Base-by-base conservation (phyloP, 2,797 vertebrate genomes). In the Syndactyla subalaris region DNA sequence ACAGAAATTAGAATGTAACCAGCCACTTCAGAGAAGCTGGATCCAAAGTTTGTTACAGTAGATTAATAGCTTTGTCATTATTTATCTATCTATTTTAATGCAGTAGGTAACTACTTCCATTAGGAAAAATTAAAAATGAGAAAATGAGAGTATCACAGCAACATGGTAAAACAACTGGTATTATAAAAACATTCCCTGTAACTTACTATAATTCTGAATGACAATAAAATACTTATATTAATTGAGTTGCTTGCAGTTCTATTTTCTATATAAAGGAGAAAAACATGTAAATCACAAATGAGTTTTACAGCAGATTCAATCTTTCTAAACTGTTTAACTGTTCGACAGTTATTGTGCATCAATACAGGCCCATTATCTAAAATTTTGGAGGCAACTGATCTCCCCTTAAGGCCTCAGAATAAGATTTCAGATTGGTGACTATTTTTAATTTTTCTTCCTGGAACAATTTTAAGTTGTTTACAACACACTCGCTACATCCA, bases 1-100 rank as follows among this genome's bases (percentile, higher is more conserved):
- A 95, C 84, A 95, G 82, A 93, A 85, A 85, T 96, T 68, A 97
- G 66, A 94, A 89, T 90, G 91, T 95, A 91, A 92, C 66, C 88
- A 91, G 88, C 58, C 67, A 86, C 46, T 45, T 71, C 83, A 73
- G 85, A 96, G 26, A 84, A 76, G 86, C 80, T 85, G 88, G 85
- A 76, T 55, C 66, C 76, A 86, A 93, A 92, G 32, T 89, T 92
- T 71, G 45, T 88, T 73, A 96, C 46, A 63, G 84, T 41, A 73
- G 36, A 71, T 74, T 8, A 92, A 83, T 1, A 76, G 54, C 32
- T 80, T 91, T 85, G 51, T 24, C 54, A 84, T 36, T 68, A 66
- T 41, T 38, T 66, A 73, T 92, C 27, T 61, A 65, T 34, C 67
- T 91, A 57, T 36, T 92, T 38, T 59, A 79, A 89, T 8, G 71